Conservation (phyloP, 2,888 invertebrate genomes). For the Stenodema calcarata region DNA sequence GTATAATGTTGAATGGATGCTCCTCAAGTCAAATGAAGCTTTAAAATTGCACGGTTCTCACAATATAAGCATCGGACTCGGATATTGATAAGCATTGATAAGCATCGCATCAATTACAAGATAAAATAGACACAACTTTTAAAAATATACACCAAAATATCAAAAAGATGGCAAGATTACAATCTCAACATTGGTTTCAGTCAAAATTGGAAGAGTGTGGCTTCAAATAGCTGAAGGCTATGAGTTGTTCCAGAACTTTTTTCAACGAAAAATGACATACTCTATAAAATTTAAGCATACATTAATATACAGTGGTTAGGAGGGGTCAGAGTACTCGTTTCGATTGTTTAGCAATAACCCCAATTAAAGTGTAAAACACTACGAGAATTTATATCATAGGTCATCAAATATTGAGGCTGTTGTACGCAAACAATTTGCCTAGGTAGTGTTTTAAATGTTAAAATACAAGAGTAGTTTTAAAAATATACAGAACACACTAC, state of each 20-base stretch:
- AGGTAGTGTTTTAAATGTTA: not conserved
- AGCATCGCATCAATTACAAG: no score
- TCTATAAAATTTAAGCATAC: no score
- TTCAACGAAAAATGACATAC: no score
- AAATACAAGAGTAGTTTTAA: not conserved
- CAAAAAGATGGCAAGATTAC: no score
- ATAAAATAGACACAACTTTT: no score
- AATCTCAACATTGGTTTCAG: not conserved
- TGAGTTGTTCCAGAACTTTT: not conserved
- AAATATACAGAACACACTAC: not conserved
- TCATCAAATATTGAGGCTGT: not conserved
- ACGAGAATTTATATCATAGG: not conserved
- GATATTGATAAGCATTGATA: no score
- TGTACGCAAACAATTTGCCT: not conserved
- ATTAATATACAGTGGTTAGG: not conserved
- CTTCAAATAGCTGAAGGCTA: not conserved
- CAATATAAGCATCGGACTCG: no score
- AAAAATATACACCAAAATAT: no score
- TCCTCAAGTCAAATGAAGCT: no score
- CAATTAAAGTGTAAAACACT: not conserved
- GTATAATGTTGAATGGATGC: no score
- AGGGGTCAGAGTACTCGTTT: not conserved
- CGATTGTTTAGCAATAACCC: not conserved
- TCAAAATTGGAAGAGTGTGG: not conserved
- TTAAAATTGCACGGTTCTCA: no score